Percentiles rank a stretch among this genome's conserved stretches.
Conservation (phyloP, 1,140 invertebrate species). For the Sinella curviseta region DNA sequence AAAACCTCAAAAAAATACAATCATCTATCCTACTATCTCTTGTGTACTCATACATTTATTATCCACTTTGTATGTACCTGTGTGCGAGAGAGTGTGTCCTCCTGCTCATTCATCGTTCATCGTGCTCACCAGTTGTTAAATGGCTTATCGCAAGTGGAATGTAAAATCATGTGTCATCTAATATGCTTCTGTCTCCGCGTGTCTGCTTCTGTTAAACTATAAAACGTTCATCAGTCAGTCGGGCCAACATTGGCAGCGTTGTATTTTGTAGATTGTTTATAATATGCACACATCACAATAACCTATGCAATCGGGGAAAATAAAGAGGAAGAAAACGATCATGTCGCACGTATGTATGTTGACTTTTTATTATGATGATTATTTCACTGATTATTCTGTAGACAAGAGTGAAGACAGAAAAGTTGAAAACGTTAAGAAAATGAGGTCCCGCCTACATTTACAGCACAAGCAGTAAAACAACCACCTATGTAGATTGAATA, state of each 20-base stretch:
- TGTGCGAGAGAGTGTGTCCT: neutral
- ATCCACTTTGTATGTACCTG: neutral
- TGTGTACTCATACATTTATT: no score
- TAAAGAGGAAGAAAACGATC: no score
- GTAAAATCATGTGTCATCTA: constrained; percentile 14
- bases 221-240: no score
- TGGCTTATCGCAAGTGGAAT: neutral
- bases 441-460: neutral
- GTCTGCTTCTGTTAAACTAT: constrained; percentile 2
- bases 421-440: neutral
- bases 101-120: neutral
- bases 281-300: no score
- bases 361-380: no score
- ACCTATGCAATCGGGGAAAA: no score
- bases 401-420: constrained; percentile 2
- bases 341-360: no score
- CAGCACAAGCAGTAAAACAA: neutral
- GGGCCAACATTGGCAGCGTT: no score
- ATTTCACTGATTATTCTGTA: neutral
- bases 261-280: no score
- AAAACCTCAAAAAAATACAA: no score
- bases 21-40: no score
- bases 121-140: neutral
- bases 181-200: neutral
- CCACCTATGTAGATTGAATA: neutral